phyloP scores from a whole-genome alignment of 2,113 vertebrate genomes.

The Nymphicus hollandicus region DNA sequence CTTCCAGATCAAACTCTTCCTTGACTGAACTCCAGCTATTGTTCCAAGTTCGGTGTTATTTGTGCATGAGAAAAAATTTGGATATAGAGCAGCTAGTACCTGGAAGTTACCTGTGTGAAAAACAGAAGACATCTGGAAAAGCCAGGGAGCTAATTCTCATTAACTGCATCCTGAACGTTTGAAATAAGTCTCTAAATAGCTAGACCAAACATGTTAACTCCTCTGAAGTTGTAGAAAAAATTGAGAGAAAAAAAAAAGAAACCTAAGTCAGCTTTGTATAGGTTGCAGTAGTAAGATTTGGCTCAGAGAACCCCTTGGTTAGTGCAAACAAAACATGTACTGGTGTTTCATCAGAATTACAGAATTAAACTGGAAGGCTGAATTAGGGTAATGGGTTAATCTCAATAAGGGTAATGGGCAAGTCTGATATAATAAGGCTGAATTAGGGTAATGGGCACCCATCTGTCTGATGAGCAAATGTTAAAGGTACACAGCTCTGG shows the following conservation, averaged over 20 bases:
- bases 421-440: background rate
- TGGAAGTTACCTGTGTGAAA: background rate
- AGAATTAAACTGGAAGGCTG: background rate
- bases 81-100: background rate
- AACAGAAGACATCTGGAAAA: conserved; percentile 41
- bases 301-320: background rate
- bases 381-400: background rate
- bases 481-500: background rate
- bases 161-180: conserved; percentile 14
- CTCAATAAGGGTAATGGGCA: background rate
- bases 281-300: background rate
- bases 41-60: background rate
- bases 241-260: conserved; percentile 21
- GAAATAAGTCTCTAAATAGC: background rate
- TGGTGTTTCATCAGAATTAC: background rate
- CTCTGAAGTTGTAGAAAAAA: conserved; percentile 24
- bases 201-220: background rate
- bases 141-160: background rate
- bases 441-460: background rate
- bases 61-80: background rate
- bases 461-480: background rate
- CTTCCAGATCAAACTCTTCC: background rate
- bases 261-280: conserved; percentile 16
- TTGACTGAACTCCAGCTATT: background rate
- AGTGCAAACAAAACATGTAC: background rate